A percentile compares a stretch with the other conserved stretches of the same genome.
phyloP scores from a whole-genome alignment of 2,113 vertebrate genomes.

The Orthonyx spaldingii region DNA sequence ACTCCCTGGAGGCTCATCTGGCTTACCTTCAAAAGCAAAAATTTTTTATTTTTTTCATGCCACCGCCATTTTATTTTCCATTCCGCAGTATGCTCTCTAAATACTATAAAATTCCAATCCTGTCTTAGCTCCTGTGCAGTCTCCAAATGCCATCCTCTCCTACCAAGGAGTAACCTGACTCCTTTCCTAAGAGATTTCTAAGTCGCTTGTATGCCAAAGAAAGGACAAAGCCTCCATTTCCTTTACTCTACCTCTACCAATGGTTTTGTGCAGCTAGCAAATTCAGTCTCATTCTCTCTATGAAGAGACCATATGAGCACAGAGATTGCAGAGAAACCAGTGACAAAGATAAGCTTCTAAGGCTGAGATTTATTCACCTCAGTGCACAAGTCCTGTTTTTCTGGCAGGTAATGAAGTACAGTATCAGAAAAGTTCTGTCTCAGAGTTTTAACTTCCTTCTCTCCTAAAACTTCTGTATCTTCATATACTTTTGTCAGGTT shows the following conservation, averaged over 20 bases:
- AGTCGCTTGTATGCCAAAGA: not conserved
- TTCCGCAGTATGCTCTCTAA: not conserved
- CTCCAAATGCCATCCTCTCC: not conserved
- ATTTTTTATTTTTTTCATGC: not conserved
- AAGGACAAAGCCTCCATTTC: not conserved
- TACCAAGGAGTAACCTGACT: not conserved
- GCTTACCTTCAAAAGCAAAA: conserved; percentile 2
- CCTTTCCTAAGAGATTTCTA: not conserved
- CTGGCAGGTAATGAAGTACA: not conserved
- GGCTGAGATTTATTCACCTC: not conserved
- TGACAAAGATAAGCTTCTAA: not conserved
- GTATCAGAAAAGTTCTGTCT: not conserved
- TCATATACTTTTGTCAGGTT: not conserved
- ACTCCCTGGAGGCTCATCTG: not conserved
- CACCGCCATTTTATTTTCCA: not conserved
- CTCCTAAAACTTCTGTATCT: not conserved
- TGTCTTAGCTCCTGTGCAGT: not conserved
- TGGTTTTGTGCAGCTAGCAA: not conserved
- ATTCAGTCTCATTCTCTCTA: not conserved
- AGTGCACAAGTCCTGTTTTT: not conserved
- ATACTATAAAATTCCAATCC: not conserved
- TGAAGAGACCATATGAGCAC: not conserved
- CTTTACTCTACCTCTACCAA: not conserved
- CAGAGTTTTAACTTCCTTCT: not conserved
- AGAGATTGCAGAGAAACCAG: not conserved